Evolutionary conservation across 2,888 invertebrate species (phyloP).

Genomic region (Cryptus armator): DNA sequence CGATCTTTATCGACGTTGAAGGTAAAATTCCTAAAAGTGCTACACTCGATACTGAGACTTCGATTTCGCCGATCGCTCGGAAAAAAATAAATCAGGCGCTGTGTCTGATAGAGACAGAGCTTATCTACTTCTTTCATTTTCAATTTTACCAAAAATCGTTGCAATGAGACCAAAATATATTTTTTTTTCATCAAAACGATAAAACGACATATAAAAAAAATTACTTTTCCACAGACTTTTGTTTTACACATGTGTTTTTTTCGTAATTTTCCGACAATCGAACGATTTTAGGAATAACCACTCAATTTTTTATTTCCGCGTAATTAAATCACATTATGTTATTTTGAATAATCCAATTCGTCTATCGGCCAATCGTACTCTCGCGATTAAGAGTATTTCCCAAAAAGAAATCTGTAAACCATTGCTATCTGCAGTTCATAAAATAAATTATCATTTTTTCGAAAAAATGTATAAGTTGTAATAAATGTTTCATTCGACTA

Average conservation of each 20-base stretch:
- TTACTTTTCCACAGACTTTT: not conserved
- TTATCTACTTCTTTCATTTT: not conserved
- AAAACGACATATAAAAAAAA: not conserved
- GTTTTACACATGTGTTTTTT: not conserved
- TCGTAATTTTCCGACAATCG: not conserved
- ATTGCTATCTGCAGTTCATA: not conserved
- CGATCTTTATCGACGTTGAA: conserved; percentile 23
- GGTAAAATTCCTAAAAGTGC: conserved; percentile 43
- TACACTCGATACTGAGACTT: conserved; percentile 20
- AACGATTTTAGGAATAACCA: not conserved
- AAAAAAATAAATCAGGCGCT: not conserved
- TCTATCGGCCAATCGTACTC: not conserved
- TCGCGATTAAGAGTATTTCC: too few species aligned
- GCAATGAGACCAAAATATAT: not conserved
- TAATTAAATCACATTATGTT: not conserved
- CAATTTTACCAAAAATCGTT: not conserved
- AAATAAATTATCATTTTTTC: not conserved
- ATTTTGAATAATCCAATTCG: not conserved
- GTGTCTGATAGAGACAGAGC: not conserved
- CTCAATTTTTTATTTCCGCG: not conserved
- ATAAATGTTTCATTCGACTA: not conserved
- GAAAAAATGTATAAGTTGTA: not conserved
- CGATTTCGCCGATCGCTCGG: not conserved
- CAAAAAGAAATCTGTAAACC: not conserved
- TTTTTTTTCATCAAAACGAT: not conserved